These are phyloP conservation scores for Sesamia inferens DNA, from an alignment of 2,888 invertebrate species.

Conservation along the genomic window DNA sequence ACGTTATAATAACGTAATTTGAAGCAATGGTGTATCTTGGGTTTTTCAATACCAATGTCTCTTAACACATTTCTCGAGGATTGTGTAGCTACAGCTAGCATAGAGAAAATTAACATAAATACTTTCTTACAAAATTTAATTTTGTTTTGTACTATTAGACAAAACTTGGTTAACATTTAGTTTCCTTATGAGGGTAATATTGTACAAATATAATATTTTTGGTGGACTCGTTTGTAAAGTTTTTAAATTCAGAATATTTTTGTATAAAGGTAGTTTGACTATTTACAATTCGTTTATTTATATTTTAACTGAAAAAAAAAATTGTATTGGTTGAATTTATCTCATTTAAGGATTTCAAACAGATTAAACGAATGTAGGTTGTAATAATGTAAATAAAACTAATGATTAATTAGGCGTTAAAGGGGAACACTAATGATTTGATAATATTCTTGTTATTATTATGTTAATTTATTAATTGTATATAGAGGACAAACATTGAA, in stretches of 20 bases:
- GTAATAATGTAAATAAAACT: conserved; percentile 56
- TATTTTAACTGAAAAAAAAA: conserved; percentile 41
- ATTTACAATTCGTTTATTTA: conserved; percentile 53
- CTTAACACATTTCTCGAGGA: conserved; percentile 31
- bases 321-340: conserved; percentile 26
- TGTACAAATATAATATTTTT: conserved; percentile 68
- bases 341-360: conserved; percentile 30
- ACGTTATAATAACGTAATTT: background rate
- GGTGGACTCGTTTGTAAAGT: conserved; percentile 47
- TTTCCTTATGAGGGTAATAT: conserved; percentile 61
- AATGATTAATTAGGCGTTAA: conserved; percentile 44
- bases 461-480: conserved; percentile 63
- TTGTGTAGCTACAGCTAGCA: conserved; percentile 41
- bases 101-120: conserved; percentile 26
- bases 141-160: conserved; percentile 39
- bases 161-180: conserved; percentile 49
- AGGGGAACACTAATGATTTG: conserved; percentile 53
- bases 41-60: conserved; percentile 1
- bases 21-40: conserved; percentile 7
- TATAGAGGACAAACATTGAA: conserved; percentile 48
- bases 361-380: conserved; percentile 28
- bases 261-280: conserved; percentile 46
- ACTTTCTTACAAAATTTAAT: conserved; percentile 34
- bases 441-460: conserved; percentile 57
- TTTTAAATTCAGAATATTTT: conserved; percentile 53